These are phyloP conservation scores for Aurelia aurita complex sp. Pacific DNA, from an alignment of 30 jellyfish, hydroid and myxozoan genomes.

Conservation along the genomic window DNA sequence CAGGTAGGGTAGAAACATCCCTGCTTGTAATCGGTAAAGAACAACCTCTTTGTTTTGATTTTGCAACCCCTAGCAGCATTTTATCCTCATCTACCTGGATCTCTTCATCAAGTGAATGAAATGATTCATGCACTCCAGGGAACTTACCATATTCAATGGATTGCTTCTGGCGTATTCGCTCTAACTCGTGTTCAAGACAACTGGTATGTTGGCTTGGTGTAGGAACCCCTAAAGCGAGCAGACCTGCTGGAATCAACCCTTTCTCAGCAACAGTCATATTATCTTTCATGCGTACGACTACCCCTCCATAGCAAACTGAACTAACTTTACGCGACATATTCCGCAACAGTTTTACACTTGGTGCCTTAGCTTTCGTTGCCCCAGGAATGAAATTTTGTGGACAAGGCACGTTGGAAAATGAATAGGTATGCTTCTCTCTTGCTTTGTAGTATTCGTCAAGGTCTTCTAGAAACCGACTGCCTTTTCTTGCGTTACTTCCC, in stretches of 20 bases:
- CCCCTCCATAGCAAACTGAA: constrained; percentile 77
- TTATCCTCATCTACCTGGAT: constrained; percentile 15
- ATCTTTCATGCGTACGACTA: constrained; percentile 54
- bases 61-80: not conserved
- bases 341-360: constrained; percentile 16
- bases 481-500: constrained; percentile 20
- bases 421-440: constrained; percentile 25
- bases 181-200: constrained; percentile 66
- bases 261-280: constrained; percentile 61
- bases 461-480: constrained; percentile 44
- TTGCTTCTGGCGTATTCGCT: constrained; percentile 45
- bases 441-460: constrained; percentile 58
- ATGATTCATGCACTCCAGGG: not conserved
- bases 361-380: constrained; percentile 53
- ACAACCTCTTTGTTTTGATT: constrained; percentile 28
- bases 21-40: constrained; percentile 49
- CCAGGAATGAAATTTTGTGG: constrained; percentile 95
- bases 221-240: constrained; percentile 65
- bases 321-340: constrained; percentile 54
- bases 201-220: constrained; percentile 84
- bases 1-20: constrained; percentile 50
- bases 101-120: not conserved
- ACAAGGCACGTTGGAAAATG: constrained; percentile 60
- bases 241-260: constrained; percentile 74
- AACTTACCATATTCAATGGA: not conserved